Percentiles rank a stretch among this genome's conserved stretches.
Conservation (phyloP, 2,888 invertebrate genomes). For the Hedya salicella region DNA sequence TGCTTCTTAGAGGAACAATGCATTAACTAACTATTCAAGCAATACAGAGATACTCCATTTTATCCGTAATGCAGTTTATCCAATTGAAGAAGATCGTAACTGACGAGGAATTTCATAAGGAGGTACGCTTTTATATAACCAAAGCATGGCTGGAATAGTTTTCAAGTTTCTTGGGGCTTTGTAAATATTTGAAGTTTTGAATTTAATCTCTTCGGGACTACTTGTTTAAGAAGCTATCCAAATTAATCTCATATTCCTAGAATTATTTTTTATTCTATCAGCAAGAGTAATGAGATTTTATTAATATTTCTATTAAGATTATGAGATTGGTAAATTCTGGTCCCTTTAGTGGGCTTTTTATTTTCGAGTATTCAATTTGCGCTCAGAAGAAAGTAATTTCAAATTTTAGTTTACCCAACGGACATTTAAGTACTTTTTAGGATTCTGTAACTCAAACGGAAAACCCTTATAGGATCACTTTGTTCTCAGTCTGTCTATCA, state of each 20-base stretch:
- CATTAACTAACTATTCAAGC: not conserved
- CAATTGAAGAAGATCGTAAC: not conserved
- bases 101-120: not conserved
- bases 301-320: not conserved
- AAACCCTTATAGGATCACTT: too few species aligned
- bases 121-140: not conserved
- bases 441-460: too few species aligned
- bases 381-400: not conserved
- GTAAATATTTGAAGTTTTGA: constrained; percentile 44
- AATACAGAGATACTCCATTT: not conserved
- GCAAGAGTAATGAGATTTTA: not conserved
- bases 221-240: constrained; percentile 5
- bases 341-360: not conserved
- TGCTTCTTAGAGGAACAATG: not conserved
- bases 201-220: constrained; percentile 32
- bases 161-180: constrained; percentile 41
- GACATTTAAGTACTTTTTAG: not conserved
- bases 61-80: not conserved
- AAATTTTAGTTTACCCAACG: constrained; percentile 10
- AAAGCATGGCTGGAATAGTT: constrained; percentile 41
- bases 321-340: not conserved
- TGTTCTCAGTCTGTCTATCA: too few species aligned
- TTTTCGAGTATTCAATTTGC: not conserved
- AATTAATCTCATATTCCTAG: not conserved
- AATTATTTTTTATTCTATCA: not conserved